A percentile compares a stretch with the other conserved stretches of the same genome.
Conservation (phyloP, 2,888 invertebrate genomes). For the Loripinus fragilis region DNA sequence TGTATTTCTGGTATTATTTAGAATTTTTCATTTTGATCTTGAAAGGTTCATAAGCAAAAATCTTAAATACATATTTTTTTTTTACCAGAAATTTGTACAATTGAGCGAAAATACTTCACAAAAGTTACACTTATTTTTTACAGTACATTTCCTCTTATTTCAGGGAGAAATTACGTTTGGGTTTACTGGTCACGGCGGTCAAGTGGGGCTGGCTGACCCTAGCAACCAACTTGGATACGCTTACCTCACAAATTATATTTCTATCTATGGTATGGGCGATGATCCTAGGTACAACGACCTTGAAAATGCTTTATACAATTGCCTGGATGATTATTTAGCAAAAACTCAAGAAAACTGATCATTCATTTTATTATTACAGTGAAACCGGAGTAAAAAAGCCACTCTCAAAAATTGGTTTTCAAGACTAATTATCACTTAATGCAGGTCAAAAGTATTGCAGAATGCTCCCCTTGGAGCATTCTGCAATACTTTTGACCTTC, state of each 20-base stretch:
- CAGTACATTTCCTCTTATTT: constrained; percentile 22
- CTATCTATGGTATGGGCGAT: constrained; percentile 55
- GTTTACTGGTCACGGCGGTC: constrained; percentile 83
- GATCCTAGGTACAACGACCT: constrained; percentile 61
- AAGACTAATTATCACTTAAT: background rate
- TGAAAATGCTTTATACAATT: constrained; percentile 55
- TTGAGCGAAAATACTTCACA: too few relatives aligned
- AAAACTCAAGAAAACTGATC: background rate
- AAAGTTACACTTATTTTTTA: too few relatives aligned
- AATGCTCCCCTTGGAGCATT: too few relatives aligned
- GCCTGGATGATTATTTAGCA: constrained; percentile 48
- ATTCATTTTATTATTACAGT: background rate
- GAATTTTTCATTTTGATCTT: too few relatives aligned
- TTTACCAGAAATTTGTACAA: too few relatives aligned
- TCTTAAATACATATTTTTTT: too few relatives aligned
- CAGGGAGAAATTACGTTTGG: constrained; percentile 73
- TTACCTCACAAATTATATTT: constrained; percentile 81
- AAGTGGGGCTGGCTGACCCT: constrained; percentile 81
- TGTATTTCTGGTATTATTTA: too few relatives aligned
- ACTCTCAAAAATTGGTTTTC: background rate
- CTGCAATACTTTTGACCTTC: background rate
- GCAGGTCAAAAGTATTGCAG: too few relatives aligned
- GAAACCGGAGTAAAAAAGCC: background rate
- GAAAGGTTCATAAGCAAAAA: too few relatives aligned
- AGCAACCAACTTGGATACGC: constrained; percentile 78